Evolutionary conservation across 2,888 invertebrate genomes (phyloP).

Genomic region (Halictus quadricinctus): DNA sequence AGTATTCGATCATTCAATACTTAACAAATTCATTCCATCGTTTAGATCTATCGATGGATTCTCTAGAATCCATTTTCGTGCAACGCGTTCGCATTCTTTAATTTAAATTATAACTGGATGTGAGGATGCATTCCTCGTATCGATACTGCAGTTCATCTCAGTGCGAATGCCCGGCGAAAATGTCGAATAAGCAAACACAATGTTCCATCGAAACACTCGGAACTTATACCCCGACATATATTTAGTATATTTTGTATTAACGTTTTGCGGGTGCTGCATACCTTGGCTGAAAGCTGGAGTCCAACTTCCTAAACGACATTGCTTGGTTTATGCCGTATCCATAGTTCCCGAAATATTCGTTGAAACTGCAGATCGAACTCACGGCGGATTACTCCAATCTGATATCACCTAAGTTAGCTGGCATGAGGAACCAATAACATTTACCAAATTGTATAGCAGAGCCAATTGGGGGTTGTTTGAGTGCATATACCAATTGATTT

Average conservation of each 20-base stretch:
- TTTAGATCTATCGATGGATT: background rate
- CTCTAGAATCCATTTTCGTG: background rate
- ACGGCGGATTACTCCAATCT: slow-evolving; percentile 59
- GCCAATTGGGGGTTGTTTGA: slow-evolving; percentile 48
- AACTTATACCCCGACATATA: background rate
- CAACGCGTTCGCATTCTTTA: background rate
- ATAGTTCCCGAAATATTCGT: slow-evolving; percentile 61
- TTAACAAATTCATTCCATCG: background rate
- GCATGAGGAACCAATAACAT: slow-evolving; percentile 65
- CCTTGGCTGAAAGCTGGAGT: slow-evolving; percentile 31
- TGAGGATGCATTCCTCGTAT: background rate
- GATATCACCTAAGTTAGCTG: slow-evolving; percentile 64
- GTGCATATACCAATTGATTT: slow-evolving; percentile 28
- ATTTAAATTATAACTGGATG: background rate
- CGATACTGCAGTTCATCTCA: background rate
- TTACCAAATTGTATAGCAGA: slow-evolving; percentile 55
- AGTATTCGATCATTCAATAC: background rate
- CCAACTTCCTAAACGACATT: slow-evolving; percentile 46
- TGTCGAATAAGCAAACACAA: slow-evolving; percentile 1
- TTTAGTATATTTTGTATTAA: slow-evolving; percentile 31
- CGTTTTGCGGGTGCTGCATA: slow-evolving; percentile 14
- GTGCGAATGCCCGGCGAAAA: background rate
- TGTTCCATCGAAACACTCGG: slow-evolving; percentile 5
- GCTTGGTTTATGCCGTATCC: slow-evolving; percentile 47
- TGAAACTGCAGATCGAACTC: slow-evolving; percentile 55